Percentiles rank a stretch among this genome's conserved stretches.
Conservation (phyloP, 2,888 invertebrate genomes). For the Schizaphis graminum region DNA sequence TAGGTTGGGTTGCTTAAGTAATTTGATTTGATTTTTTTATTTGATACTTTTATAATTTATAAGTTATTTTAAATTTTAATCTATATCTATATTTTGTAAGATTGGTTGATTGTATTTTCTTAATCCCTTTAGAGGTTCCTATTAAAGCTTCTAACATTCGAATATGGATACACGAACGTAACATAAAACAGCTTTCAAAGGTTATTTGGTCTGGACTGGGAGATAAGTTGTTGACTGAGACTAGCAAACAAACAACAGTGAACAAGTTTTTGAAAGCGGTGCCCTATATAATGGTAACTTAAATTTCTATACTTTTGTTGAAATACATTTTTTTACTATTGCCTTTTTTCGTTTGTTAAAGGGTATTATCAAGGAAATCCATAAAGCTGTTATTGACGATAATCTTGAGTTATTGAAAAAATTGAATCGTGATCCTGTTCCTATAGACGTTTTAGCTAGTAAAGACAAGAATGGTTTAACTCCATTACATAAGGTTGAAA, state of each 20-base stretch:
- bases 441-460: conserved; percentile 80
- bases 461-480: conserved; percentile 86
- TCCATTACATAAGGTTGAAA: conserved; percentile 84
- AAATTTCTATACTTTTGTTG: neutral
- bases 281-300: conserved; percentile 89
- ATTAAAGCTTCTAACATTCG: conserved; percentile 90
- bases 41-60: neutral
- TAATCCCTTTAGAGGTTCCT: conserved; percentile 71
- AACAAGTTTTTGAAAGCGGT: conserved; percentile 91
- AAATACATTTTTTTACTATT: conserved; percentile 13
- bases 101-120: neutral
- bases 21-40: neutral
- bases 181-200: conserved; percentile 86
- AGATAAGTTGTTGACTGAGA: conserved; percentile 83
- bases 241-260: conserved; percentile 86
- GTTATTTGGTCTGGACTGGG: conserved; percentile 94
- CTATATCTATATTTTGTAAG: neutral
- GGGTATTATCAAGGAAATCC: conserved; percentile 87
- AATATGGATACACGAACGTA: conserved; percentile 96
- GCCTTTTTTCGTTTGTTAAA: conserved; percentile 70
- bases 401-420: conserved; percentile 80
- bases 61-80: neutral
- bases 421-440: conserved; percentile 79
- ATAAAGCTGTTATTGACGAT: conserved; percentile 82
- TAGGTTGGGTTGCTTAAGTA: neutral